phyloP scores from a whole-genome alignment of 2,797 vertebrate genomes.

The Chanos chanos region DNA sequence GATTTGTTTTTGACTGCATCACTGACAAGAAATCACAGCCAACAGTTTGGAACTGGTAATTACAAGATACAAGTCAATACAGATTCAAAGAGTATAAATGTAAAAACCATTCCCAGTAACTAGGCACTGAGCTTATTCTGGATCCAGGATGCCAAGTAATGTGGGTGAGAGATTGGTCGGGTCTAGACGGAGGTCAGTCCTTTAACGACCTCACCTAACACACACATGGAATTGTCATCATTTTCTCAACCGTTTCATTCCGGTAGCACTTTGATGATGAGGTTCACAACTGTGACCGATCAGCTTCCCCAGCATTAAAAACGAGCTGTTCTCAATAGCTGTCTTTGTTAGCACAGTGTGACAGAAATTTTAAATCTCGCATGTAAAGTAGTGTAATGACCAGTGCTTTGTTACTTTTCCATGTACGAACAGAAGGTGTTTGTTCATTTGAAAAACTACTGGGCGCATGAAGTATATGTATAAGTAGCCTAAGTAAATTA shows the following conservation, averaged over 20 bases:
- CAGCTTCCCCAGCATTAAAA: constrained; percentile 49
- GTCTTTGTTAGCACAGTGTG: constrained; percentile 44
- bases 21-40: no score
- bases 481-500: constrained; percentile 53
- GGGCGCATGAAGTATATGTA: constrained; percentile 32
- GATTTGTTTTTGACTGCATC: no score
- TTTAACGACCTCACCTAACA: constrained; percentile 33
- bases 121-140: constrained; percentile 9
- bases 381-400: constrained; percentile 52
- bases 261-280: constrained; percentile 45
- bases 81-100: no score
- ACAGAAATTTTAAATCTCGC: constrained; percentile 49
- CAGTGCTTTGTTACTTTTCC: constrained; percentile 46
- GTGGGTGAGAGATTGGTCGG: constrained; percentile 23
- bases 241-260: constrained; percentile 17
- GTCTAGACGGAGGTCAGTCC: constrained; percentile 16
- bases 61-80: no score
- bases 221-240: constrained; percentile 45
- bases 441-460: constrained; percentile 37
- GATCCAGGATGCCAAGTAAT: no score
- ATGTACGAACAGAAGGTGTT: constrained; percentile 33
- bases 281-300: constrained; percentile 30
- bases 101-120: constrained; percentile 10
- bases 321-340: constrained; percentile 41
- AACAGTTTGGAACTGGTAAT: no score